Conservation (phyloP, 2,113 vertebrate species). For the Dromas ardeola region DNA sequence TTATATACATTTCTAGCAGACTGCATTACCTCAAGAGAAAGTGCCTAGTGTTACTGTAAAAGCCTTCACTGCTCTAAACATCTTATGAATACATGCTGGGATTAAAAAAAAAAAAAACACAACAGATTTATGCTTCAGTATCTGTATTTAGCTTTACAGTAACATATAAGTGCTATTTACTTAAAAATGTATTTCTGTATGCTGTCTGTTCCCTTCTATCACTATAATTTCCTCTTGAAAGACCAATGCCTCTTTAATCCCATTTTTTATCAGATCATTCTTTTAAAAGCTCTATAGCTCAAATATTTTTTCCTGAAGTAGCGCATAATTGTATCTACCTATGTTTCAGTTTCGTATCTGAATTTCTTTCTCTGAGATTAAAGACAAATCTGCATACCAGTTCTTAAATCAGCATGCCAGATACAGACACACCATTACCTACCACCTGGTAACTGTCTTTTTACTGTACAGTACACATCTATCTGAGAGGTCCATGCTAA, state of each 20-base stretch:
- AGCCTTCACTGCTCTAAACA: neutral
- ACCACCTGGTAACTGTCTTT: neutral
- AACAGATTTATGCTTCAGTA: neutral
- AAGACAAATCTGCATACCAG: neutral
- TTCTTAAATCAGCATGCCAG: neutral
- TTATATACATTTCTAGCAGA: neutral
- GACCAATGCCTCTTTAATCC: neutral
- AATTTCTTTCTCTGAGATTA: neutral
- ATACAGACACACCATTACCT: neutral
- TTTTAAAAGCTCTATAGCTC: neutral
- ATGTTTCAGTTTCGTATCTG: neutral
- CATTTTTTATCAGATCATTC: neutral
- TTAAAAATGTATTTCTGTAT: neutral
- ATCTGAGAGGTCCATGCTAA: neutral
- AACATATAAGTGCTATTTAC: neutral
- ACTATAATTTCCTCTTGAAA: neutral
- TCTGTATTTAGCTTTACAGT: neutral
- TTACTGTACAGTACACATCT: neutral
- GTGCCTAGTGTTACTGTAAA: neutral
- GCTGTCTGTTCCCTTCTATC: neutral
- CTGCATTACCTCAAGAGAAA: neutral
- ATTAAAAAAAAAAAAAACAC: neutral
- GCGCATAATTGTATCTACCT: neutral
- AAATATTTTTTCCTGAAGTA: neutral
- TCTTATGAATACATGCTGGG: neutral